A percentile compares a stretch with the other conserved stretches of the same genome.
Evolutionary conservation across 2,113 vertebrate species (phyloP).

Genomic region (Elanus axillaris): DNA sequence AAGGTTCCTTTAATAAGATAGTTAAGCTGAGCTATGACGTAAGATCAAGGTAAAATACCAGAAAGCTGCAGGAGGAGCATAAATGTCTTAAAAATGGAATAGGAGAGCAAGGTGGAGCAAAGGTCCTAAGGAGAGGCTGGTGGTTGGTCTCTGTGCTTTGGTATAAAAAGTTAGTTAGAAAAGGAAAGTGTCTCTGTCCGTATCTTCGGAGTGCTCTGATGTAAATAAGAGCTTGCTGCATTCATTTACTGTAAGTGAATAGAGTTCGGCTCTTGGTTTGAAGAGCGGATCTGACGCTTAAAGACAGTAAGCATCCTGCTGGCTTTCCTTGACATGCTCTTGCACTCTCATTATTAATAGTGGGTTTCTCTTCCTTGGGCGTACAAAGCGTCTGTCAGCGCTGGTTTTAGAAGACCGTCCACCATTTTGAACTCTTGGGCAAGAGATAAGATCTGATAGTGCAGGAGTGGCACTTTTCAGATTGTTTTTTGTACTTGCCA

Average conservation of each 20-base stretch:
- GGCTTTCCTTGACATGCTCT: not conserved
- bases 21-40: not conserved
- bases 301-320: not conserved
- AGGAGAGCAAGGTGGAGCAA: not conserved
- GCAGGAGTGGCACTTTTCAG: not conserved
- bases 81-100: not conserved
- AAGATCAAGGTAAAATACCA: slow-evolving; percentile 24
- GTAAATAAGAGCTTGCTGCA: slow-evolving; percentile 48
- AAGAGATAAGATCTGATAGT: not conserved
- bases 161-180: slow-evolving; percentile 56
- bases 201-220: not conserved
- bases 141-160: slow-evolving; percentile 40
- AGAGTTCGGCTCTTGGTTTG: slow-evolving; percentile 62
- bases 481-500: not conserved
- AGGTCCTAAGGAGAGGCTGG: not conserved
- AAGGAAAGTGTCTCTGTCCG: slow-evolving; percentile 55
- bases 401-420: not conserved
- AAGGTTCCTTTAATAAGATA: slow-evolving; percentile 1
- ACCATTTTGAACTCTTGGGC: not conserved
- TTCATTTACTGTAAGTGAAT: slow-evolving; percentile 64
- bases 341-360: not conserved
- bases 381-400: not conserved
- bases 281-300: slow-evolving; percentile 32
- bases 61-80: not conserved
- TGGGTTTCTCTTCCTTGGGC: not conserved